A percentile compares a stretch with the other conserved stretches of the same genome.
phyloP scores from a whole-genome alignment of 2,888 invertebrate species.

The Drosophila multiciliata region DNA sequence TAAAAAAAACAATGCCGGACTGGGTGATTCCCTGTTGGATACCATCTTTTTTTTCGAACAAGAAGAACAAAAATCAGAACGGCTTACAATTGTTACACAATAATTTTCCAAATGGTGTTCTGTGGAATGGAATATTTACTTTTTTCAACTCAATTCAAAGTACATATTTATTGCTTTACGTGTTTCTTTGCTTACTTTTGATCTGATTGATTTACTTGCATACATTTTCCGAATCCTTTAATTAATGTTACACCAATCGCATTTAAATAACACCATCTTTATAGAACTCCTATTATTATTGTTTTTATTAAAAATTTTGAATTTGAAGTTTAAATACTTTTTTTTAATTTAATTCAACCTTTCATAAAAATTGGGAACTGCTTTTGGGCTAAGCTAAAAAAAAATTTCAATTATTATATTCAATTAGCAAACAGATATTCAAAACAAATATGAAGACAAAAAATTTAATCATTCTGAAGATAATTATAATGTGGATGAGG shows the following conservation, averaged over 20 bases:
- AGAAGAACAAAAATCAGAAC: background rate
- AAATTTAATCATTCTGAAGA: background rate
- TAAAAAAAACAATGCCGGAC: background rate
- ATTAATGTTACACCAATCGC: background rate
- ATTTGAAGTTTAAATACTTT: background rate
- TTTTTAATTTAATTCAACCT: background rate
- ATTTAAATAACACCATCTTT: background rate
- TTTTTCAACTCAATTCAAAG: background rate
- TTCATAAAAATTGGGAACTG: background rate
- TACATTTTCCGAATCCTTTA: background rate
- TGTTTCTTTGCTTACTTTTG: background rate
- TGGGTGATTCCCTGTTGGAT: background rate
- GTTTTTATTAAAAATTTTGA: background rate
- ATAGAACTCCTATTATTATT: background rate
- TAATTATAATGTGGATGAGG: background rate
- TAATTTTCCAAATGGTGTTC: background rate
- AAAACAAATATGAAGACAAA: too few species aligned
- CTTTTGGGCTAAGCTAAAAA: background rate
- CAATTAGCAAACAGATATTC: background rate
- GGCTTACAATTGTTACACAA: background rate
- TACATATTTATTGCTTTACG: background rate
- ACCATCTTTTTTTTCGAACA: too few species aligned
- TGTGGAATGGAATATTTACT: background rate
- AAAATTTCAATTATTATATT: background rate
- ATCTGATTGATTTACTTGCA: background rate